Conservation (phyloP, 2,113 vertebrate species). For the Lagopus leucura region DNA sequence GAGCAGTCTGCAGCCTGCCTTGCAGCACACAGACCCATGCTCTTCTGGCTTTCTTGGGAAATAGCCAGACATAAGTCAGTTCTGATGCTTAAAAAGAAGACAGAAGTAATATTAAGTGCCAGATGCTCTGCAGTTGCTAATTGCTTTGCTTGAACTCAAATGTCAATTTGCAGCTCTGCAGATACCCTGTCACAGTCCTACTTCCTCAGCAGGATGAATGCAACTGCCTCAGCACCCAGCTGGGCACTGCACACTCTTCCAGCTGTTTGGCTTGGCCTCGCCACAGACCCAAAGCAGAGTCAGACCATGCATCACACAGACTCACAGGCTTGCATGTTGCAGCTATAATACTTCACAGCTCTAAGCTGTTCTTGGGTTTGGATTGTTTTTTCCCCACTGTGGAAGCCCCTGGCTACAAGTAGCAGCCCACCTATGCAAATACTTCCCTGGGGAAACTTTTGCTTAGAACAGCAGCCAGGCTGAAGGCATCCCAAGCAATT, state of each 20-base stretch:
- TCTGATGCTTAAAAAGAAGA: not conserved
- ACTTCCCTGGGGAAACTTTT: not conserved
- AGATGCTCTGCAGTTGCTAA: not conserved
- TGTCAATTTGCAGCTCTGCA: not conserved
- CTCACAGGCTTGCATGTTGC: not conserved
- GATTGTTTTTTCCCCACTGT: not conserved
- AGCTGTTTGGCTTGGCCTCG: not conserved
- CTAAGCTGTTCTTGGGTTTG: not conserved
- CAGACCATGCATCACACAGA: accelerated
- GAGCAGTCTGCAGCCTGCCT: not conserved
- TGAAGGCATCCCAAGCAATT: not conserved
- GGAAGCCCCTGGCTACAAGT: not conserved
- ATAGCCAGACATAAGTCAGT: not conserved
- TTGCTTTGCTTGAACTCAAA: not conserved
- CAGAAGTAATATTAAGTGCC: not conserved
- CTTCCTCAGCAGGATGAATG: not conserved
- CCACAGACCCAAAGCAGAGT: not conserved
- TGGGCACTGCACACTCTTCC: not conserved
- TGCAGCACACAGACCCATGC: not conserved
- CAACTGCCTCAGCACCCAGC: not conserved
- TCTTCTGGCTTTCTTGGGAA: not conserved
- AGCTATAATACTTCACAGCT: not conserved
- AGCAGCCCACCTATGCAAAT: not conserved
- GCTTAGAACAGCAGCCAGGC: not conserved
- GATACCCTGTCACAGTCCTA: not conserved